Base-by-base conservation (phyloP, 2,888 invertebrate genomes). In the Nipponacmea schrenckii region DNA sequence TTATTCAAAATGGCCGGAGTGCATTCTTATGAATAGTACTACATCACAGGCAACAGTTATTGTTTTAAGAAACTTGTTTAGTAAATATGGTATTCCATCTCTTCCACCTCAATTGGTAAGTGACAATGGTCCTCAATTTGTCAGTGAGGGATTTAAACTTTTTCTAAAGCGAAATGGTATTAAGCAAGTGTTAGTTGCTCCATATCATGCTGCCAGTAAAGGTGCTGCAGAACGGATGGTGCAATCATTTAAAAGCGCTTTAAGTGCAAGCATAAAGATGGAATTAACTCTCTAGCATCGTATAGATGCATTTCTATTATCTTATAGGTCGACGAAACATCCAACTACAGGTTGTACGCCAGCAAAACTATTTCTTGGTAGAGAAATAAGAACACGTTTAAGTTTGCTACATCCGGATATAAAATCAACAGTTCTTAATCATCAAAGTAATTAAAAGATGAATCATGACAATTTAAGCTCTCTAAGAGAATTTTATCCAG, bases 21-120 rank as follows among this genome's bases (percentile, higher is more conserved):
- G n/a, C n/a, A n/a, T n/a, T n/a, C n/a, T n/a, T n/a, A n/a, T n/a
- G n/a, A n/a, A n/a, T n/a, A n/a, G n/a, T n/a, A n/a, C n/a, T n/a
- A n/a, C n/a, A n/a, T n/a, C n/a, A n/a, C n/a, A n/a, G n/a, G n/a
- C n/a, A n/a, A n/a, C n/a, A n/a, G n/a, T n/a, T n/a, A n/a, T n/a
- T n/a, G n/a, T n/a, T n/a, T n/a, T n/a, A n/a, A n/a, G n/a, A n/a
- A n/a, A n/a, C n/a, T n/a, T n/a, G n/a, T n/a, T n/a, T n/a, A n/a
- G n/a, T n/a, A n/a, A n/a, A n/a, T n/a, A n/a, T n/a, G n/a, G n/a
- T n/a, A n/a, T n/a, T n/a, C n/a, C n/a, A 27, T 74, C 89, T 2
- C 39, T 83, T 44, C 84, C 84, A 17, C 69, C 73, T 50, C 77
- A 72, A 20, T 17, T 87, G 0, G 85, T 87, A 14, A 78, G 81